These are phyloP conservation scores for Mormyrops attenuatus DNA, from an alignment of 2,797 vertebrate species.

Conservation along the genomic window DNA sequence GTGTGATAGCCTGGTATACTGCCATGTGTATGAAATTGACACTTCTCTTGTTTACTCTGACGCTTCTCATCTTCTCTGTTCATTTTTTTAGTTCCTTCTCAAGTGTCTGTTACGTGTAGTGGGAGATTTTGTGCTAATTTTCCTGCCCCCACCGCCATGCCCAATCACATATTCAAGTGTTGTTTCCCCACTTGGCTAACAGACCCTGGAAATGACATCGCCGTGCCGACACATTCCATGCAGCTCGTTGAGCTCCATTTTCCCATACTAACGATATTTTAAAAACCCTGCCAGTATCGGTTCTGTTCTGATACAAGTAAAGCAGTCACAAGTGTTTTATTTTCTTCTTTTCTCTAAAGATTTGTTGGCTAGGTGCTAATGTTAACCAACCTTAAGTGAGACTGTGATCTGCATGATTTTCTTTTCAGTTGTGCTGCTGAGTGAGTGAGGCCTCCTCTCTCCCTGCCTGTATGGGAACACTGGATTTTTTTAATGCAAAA, in stretches of 20 bases:
- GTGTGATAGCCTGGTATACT: not conserved
- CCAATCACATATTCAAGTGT: not conserved
- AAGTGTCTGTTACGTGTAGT: not conserved
- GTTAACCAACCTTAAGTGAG: not conserved
- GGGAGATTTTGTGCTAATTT: not conserved
- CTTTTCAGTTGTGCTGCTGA: not conserved
- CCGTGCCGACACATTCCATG: not conserved
- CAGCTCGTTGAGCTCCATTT: not conserved
- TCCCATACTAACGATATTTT: not conserved
- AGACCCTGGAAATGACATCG: not conserved
- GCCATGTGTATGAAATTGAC: not conserved
- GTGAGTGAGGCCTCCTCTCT: not conserved
- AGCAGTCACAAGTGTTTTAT: not conserved
- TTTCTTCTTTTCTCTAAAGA: not conserved
- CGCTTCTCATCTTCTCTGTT: not conserved
- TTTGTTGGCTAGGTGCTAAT: not conserved
- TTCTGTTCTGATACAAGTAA: not conserved
- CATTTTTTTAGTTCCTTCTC: not conserved
- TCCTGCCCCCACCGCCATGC: not conserved
- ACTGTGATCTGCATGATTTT: not conserved
- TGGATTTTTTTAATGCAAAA: not conserved
- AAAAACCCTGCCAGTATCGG: not conserved
- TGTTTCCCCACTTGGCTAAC: not conserved
- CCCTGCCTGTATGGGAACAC: not conserved
- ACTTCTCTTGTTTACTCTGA: not conserved